Base-by-base conservation (phyloP, 2,888 invertebrate genomes). In the Drosophila buzzatii region DNA sequence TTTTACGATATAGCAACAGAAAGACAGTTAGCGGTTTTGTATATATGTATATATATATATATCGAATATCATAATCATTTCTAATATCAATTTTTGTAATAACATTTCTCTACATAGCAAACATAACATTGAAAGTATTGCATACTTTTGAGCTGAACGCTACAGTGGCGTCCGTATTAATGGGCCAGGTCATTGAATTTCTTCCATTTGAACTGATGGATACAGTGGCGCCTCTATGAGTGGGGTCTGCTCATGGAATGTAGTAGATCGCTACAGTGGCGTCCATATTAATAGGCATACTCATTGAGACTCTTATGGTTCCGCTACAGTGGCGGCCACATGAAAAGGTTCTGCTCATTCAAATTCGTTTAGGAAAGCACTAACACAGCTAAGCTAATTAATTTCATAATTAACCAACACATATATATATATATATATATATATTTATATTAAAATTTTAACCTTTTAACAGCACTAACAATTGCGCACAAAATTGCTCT, bases 401-500 rank as follows among this genome's bases (percentile, higher is more conserved):
- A 63, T 67, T 47, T 56, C 67, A 18, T 23, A 35, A 47, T 47
- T 27, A n/a, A 56, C 27, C 27, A 68, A 68, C 67, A 57, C 39
- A 67, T 37, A 52, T 12, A 51, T 42, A 35, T n/a, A n/a, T n/a
- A n/a, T 37, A 62, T 42, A 16, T 20, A 37, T 37, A 66, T 53
- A 52, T 16, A 51, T 6, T 27, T 42, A 27, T 44, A 62, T 37
- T 27, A n/a, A 66, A 53, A 66, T 56, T 39, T 70, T 73, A 80
- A 68, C 80, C 52, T 79, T 70, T 72, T 72, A 86, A 89, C 73
- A 84, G 73, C 87, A 80, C 87, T 86, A 85, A 89, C 85, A 76
- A 62, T 85, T 74, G 78, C 81, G 72, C 89, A 74, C 85, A 89
- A 89, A 89, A 82, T 78, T 80, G 80, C 88, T 88, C 88, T 87